These are phyloP conservation scores for Drosophila meridionalis DNA, from an alignment of 2,888 invertebrate genomes.

Conservation along the genomic window DNA sequence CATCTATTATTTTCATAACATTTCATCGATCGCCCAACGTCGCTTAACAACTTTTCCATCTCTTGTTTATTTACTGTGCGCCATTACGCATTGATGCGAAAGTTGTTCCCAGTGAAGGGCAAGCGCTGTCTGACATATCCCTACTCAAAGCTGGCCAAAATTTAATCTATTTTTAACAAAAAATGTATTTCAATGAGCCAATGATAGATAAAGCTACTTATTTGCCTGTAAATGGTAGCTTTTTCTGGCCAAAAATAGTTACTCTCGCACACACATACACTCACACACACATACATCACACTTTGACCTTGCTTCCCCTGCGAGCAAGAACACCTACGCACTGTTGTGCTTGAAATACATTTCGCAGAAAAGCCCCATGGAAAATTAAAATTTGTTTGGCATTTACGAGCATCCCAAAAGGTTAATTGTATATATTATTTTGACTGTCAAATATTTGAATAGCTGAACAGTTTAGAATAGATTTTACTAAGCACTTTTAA, in stretches of 20 bases:
- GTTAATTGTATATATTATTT: not conserved
- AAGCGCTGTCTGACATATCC: not conserved
- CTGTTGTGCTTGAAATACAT: not conserved
- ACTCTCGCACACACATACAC: not conserved
- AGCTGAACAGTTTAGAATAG: no score
- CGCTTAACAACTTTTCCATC: slow-evolving; percentile 6
- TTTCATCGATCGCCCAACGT: slow-evolving; percentile 33
- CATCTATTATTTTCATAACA: slow-evolving; percentile 48
- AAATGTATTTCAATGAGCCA: slow-evolving; percentile 11
- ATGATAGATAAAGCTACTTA: slow-evolving; percentile 9
- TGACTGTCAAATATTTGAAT: not conserved
- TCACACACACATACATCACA: slow-evolving; percentile 1
- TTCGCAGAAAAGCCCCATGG: not conserved
- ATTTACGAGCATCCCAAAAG: not conserved
- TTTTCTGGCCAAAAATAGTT: slow-evolving; percentile 28
- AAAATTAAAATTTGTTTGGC: not conserved
- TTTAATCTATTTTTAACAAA: slow-evolving; percentile 38
- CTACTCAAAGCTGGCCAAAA: slow-evolving; percentile 18
- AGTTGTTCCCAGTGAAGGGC: not conserved
- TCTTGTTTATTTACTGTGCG: slow-evolving; percentile 10
- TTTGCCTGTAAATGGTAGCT: not conserved
- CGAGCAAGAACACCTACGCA: not conserved
- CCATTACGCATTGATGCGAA: slow-evolving; percentile 29
- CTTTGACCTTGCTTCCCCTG: not conserved
- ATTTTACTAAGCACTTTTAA: not conserved